Conservation (phyloP, 2,113 vertebrate species). For the Brienomyrus longianalis region DNA sequence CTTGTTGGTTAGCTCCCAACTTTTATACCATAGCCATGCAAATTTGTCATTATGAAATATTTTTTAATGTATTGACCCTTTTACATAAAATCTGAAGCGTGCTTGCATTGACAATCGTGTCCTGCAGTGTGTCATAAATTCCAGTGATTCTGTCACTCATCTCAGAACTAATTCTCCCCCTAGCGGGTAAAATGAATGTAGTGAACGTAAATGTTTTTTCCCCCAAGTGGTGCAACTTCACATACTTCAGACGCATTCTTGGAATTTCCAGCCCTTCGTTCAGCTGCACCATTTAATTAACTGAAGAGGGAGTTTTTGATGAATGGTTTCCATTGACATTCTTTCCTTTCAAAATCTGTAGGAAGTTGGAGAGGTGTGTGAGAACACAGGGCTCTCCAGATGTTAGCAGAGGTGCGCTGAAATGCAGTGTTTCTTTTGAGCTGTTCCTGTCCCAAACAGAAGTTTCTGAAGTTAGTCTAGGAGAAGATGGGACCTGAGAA, state of each 20-base stretch:
- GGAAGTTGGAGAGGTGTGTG: background rate
- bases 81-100: background rate
- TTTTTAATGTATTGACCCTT: background rate
- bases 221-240: background rate
- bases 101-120: background rate
- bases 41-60: background rate
- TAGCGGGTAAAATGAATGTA: background rate
- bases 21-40: background rate
- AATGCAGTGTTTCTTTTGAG: background rate
- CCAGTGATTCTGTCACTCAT: background rate
- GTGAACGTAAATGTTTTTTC: background rate
- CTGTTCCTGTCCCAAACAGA: background rate
- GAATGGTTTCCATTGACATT: constrained; percentile 11
- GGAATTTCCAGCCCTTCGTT: constrained; percentile 10
- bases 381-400: background rate
- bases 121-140: background rate
- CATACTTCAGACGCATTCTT: background rate
- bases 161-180: background rate
- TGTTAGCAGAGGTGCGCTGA: background rate
- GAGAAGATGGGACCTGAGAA: background rate
- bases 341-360: background rate
- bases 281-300: constrained; percentile 12
- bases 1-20: background rate
- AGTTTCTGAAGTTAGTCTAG: background rate
- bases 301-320: background rate